Conservation (phyloP, 2,113 vertebrate genomes). For the Peromyscus maniculatus region DNA sequence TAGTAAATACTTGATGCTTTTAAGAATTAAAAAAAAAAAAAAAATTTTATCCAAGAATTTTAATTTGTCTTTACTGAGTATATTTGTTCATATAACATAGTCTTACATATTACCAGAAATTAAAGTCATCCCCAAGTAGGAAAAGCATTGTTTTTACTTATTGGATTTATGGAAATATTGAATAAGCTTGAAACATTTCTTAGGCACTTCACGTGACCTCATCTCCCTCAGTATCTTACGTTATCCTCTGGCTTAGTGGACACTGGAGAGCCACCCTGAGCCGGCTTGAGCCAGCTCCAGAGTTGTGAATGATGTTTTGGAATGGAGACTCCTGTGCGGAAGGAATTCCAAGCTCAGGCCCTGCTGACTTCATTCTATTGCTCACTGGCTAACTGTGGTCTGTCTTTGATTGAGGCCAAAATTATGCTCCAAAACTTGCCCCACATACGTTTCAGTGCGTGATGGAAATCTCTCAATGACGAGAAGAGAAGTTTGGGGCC, state of each 20-base stretch:
- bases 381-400: neutral
- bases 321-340: neutral
- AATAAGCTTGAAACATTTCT: no score
- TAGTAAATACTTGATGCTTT: neutral
- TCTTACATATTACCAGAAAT: neutral
- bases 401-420: neutral
- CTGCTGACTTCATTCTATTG: constrained; percentile 1
- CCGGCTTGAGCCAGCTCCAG: neutral
- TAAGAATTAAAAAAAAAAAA: neutral
- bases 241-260: neutral
- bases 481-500: neutral
- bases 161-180: neutral
- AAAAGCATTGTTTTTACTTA: neutral
- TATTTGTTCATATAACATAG: neutral
- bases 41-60: neutral
- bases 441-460: neutral
- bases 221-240: neutral
- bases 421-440: neutral
- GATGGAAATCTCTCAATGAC: neutral
- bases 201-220: neutral
- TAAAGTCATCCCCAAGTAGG: neutral
- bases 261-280: neutral
- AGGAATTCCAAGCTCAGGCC: neutral
- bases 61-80: neutral
- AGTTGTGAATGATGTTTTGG: neutral